A percentile compares a stretch with the other conserved stretches of the same genome.
These are phyloP conservation scores for Teleogryllus oceanicus DNA, from an alignment of 2,888 invertebrate genomes.

Conservation along the genomic window DNA sequence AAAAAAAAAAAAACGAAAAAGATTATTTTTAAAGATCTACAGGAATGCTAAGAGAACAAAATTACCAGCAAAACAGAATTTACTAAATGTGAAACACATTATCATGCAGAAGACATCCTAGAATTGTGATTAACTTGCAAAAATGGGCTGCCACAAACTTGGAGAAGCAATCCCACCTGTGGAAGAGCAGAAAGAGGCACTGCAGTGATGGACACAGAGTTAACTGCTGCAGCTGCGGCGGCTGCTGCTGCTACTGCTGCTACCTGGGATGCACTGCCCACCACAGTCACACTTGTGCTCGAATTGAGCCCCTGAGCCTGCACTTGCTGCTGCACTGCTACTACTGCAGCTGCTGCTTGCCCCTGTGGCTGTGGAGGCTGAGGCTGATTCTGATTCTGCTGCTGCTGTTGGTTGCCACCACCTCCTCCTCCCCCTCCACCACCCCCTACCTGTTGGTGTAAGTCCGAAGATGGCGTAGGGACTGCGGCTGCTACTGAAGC, in stretches of 20 bases:
- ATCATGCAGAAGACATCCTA: background rate
- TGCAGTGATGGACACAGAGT: constrained; percentile 31
- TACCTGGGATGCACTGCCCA: constrained; percentile 33
- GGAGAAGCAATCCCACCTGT: constrained; percentile 28
- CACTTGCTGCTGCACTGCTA: constrained; percentile 22
- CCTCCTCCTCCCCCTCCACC: constrained; percentile 28
- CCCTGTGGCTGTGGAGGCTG: background rate
- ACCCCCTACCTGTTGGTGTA: constrained; percentile 26
- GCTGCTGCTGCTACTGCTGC: constrained; percentile 27
- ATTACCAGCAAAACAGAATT: background rate
- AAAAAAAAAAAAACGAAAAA: background rate
- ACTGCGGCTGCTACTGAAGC: constrained; percentile 29
- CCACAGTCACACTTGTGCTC: constrained; percentile 34
- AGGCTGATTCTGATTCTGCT: background rate
- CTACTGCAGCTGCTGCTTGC: constrained; percentile 21
- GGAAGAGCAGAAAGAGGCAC: constrained; percentile 27
- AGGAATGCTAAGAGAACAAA: background rate
- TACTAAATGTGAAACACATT: constrained; percentile 19
- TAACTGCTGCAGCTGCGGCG: constrained; percentile 23
- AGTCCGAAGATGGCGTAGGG: constrained; percentile 20
- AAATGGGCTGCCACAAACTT: background rate
- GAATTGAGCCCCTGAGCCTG: constrained; percentile 30
- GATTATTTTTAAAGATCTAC: background rate
- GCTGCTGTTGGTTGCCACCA: constrained; percentile 20
- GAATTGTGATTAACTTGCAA: background rate